These are phyloP conservation scores for Bothrops jararaca DNA, from an alignment of 2,113 vertebrate genomes.

Conservation along the genomic window DNA sequence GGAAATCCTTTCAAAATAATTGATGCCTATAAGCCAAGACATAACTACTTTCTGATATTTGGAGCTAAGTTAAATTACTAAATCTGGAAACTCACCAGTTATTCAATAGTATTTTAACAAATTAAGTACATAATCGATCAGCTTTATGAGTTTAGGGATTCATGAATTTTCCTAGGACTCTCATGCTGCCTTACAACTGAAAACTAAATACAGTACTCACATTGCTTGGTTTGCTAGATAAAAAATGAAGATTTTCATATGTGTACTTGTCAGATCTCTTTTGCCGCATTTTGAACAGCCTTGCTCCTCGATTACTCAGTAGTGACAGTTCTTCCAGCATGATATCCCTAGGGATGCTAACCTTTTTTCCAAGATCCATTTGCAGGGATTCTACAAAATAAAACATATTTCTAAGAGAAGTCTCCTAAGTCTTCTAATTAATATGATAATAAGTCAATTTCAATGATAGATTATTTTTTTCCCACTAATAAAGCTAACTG, in stretches of 20 bases:
- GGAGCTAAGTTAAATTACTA: background rate
- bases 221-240: conserved; percentile 75
- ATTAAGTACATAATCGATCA: background rate
- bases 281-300: conserved; percentile 94
- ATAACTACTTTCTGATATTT: background rate
- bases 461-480: background rate
- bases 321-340: conserved; percentile 94
- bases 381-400: conserved; percentile 71
- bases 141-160: fast-evolving
- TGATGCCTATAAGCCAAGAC: background rate
- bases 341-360: conserved; percentile 88
- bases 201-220: conserved; percentile 68
- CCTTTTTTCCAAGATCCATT: conserved; percentile 89
- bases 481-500: background rate
- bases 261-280: conserved; percentile 94
- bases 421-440: background rate
- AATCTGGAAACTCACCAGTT: background rate
- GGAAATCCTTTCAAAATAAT: background rate
- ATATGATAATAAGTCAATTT: background rate
- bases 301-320: conserved; percentile 87
- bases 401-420: conserved; percentile 15
- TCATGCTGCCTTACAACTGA: background rate
- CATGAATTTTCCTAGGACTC: background rate
- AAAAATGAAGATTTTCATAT: conserved; percentile 84
- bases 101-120: background rate